phyloP scores from a whole-genome alignment of 2,113 vertebrate species.

The Barnardius zonarius region DNA sequence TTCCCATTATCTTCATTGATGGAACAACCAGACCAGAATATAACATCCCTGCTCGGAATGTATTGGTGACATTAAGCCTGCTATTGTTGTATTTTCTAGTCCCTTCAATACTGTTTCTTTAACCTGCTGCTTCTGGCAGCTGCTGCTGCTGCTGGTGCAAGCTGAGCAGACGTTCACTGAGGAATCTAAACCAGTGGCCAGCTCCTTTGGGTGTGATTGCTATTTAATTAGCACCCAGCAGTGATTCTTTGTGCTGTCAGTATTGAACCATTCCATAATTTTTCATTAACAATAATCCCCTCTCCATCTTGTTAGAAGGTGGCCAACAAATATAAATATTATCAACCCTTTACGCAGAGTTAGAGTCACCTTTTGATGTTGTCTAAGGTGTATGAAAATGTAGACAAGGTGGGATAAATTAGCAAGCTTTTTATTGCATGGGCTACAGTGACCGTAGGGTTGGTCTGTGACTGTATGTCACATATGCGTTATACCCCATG shows the following conservation, averaged over 20 bases:
- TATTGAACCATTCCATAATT: not conserved
- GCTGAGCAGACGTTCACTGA: not conserved
- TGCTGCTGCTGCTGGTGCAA: not conserved
- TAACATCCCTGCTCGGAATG: not conserved
- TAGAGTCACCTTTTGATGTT: not conserved
- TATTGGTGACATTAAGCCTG: not conserved
- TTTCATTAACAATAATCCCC: not conserved
- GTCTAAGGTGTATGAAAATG: not conserved
- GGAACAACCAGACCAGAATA: not conserved
- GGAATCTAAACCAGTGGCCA: not conserved
- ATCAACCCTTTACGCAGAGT: not conserved
- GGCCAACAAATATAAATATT: not conserved
- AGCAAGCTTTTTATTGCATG: not conserved
- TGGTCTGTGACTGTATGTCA: not conserved
- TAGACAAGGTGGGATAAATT: not conserved
- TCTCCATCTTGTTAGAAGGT: not conserved
- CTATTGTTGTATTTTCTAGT: not conserved
- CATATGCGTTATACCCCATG: not conserved
- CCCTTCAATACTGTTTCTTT: not conserved
- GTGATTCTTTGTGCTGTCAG: not conserved
- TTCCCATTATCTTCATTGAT: not conserved
- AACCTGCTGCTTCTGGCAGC: not conserved
- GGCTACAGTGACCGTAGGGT: not conserved
- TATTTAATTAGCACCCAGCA: slow-evolving; percentile 17
- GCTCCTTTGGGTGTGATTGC: not conserved